A percentile compares a stretch with the other conserved stretches of the same genome.
phyloP scores from a whole-genome alignment of 2,797 vertebrate species.

The Cryptoprocta ferox region DNA sequence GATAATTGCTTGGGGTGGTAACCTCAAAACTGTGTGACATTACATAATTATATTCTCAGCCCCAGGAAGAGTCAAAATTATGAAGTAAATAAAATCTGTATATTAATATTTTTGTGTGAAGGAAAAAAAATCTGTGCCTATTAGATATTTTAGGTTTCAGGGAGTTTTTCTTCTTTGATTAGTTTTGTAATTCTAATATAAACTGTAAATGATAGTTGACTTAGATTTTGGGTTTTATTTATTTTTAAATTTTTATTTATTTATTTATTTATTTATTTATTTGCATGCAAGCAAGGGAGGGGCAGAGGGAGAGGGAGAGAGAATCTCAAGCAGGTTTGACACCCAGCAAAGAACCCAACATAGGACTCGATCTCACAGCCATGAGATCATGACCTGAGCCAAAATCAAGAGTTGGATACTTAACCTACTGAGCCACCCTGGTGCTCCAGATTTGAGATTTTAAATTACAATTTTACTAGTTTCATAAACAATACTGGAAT shows the following conservation, averaged over 20 bases:
- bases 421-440: too few species aligned
- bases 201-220: neutral
- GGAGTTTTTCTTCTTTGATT: neutral
- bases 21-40: neutral
- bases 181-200: neutral
- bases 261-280: too few species aligned
- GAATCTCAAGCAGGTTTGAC: too few species aligned
- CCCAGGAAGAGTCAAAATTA: neutral
- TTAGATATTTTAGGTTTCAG: neutral
- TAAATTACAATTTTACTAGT: neutral
- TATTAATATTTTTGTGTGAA: neutral
- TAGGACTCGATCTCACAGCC: too few species aligned
- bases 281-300: too few species aligned
- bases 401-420: too few species aligned
- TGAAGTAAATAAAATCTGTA: slow-evolving; percentile 7
- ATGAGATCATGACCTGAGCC: too few species aligned
- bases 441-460: neutral
- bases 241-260: too few species aligned
- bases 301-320: too few species aligned
- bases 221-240: neutral
- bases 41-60: neutral
- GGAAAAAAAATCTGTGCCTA: neutral
- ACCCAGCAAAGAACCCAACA: too few species aligned
- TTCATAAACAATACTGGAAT: neutral
- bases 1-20: neutral